Evolutionary conservation across 1,140 invertebrate genomes (phyloP).

Genomic region (Spodoptera frugiperda): DNA sequence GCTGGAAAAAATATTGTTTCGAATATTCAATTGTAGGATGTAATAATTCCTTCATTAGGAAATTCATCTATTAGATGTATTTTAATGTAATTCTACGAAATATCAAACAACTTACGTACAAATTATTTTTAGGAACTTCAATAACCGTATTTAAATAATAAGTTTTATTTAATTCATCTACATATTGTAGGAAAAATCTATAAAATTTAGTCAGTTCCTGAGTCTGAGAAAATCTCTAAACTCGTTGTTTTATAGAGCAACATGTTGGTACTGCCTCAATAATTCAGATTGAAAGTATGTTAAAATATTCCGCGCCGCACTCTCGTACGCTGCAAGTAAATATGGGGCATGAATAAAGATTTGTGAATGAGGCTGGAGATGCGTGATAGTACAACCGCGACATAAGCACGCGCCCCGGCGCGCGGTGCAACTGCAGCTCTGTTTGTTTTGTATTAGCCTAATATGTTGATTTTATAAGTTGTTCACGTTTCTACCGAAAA

Average conservation of each 20-base stretch:
- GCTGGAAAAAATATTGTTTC: constrained; percentile 20
- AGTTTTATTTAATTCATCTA: too few species aligned
- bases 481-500: neutral
- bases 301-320: constrained; percentile 53
- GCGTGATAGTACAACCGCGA: constrained; percentile 71
- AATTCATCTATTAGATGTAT: neutral
- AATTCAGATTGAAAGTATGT: constrained; percentile 55
- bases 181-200: neutral
- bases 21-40: neutral
- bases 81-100: too few species aligned
- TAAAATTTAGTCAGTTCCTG: neutral
- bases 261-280: constrained; percentile 35
- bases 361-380: constrained; percentile 67
- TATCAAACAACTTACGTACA: too few species aligned
- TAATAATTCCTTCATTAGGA: too few species aligned
- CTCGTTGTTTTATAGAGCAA: constrained; percentile 43
- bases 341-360: constrained; percentile 68
- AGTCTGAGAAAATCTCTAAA: neutral
- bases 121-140: neutral
- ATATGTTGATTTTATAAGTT: constrained; percentile 12
- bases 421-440: constrained; percentile 52
- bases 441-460: constrained; percentile 30
- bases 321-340: constrained; percentile 54
- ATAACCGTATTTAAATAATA: too few species aligned
- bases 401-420: constrained; percentile 79